phyloP scores from a whole-genome alignment of 1,140 invertebrate genomes.

The Pseudomyrmex concolor region DNA sequence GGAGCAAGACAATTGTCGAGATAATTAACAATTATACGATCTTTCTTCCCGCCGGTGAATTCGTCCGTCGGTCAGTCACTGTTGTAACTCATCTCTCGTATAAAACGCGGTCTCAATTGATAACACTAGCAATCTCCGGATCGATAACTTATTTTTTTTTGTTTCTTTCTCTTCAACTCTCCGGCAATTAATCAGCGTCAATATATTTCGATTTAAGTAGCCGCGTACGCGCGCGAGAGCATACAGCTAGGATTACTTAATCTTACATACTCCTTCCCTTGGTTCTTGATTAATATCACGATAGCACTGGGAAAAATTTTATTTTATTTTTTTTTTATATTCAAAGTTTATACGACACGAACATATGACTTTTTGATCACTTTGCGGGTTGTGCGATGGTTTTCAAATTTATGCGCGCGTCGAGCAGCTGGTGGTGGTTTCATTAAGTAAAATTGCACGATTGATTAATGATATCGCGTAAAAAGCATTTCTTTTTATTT shows the following conservation, averaged over 20 bases:
- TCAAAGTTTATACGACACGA: not conserved
- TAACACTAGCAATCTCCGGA: not conserved
- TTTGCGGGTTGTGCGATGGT: not conserved
- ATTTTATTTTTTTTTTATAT: not conserved
- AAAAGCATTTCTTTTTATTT: slow-evolving; percentile 24
- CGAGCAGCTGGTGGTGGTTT: not conserved
- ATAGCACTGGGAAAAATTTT: slow-evolving; percentile 1
- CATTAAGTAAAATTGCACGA: slow-evolving; percentile 29
- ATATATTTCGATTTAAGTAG: slow-evolving; percentile 47
- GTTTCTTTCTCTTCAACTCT: not conserved
- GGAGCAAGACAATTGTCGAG: slow-evolving; percentile 47
- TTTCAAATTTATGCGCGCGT: slow-evolving; percentile 19
- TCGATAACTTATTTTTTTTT: slow-evolving; percentile 28
- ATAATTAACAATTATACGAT: slow-evolving; percentile 66
- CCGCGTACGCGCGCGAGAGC: not conserved
- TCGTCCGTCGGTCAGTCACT: slow-evolving; percentile 30
- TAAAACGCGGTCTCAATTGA: slow-evolving; percentile 57
- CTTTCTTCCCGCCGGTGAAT: not conserved
- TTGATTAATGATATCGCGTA: slow-evolving; percentile 40
- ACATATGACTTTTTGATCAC: not conserved
- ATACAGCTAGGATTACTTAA: slow-evolving; percentile 17
- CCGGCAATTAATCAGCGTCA: slow-evolving; percentile 51
- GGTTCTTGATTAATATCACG: slow-evolving; percentile 37
- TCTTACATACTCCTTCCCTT: not conserved
- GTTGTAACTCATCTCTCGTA: slow-evolving; percentile 36